Percentiles rank a stretch among this genome's conserved stretches.
These are phyloP conservation scores for Pelecanoides urinatrix DNA, from an alignment of 2,113 vertebrate genomes.

Conservation along the genomic window DNA sequence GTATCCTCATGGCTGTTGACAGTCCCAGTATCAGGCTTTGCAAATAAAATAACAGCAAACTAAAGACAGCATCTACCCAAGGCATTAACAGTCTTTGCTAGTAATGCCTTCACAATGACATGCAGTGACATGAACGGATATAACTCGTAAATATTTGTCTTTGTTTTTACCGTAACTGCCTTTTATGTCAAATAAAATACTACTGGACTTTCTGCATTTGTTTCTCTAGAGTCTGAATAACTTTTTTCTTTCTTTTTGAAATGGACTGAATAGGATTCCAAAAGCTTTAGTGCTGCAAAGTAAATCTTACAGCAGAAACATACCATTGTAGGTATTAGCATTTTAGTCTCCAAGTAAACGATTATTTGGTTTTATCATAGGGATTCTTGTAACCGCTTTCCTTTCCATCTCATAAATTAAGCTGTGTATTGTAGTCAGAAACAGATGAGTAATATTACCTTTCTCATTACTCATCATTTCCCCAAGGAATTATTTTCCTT, in stretches of 20 bases:
- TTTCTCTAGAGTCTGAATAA: not conserved
- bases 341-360: not conserved
- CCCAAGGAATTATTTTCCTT: not conserved
- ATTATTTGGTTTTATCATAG: not conserved
- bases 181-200: not conserved
- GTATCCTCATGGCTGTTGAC: not conserved
- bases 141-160: not conserved
- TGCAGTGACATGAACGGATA: not conserved
- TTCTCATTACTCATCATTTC: not conserved
- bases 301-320: not conserved
- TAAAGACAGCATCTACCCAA: not conserved
- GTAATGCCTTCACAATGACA: not conserved
- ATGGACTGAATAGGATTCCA: not conserved
- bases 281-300: not conserved
- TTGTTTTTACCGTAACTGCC: not conserved
- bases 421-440: not conserved
- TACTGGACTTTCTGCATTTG: not conserved
- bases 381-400: not conserved
- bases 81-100: not conserved
- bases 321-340: not conserved
- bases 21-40: not conserved
- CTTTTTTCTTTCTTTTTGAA: not conserved
- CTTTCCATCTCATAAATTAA: not conserved
- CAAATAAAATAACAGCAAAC: not conserved
- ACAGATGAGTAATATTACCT: not conserved